These are phyloP conservation scores for Pygocentrus nattereri DNA, from an alignment of 2,797 vertebrate genomes.

Conservation along the genomic window DNA sequence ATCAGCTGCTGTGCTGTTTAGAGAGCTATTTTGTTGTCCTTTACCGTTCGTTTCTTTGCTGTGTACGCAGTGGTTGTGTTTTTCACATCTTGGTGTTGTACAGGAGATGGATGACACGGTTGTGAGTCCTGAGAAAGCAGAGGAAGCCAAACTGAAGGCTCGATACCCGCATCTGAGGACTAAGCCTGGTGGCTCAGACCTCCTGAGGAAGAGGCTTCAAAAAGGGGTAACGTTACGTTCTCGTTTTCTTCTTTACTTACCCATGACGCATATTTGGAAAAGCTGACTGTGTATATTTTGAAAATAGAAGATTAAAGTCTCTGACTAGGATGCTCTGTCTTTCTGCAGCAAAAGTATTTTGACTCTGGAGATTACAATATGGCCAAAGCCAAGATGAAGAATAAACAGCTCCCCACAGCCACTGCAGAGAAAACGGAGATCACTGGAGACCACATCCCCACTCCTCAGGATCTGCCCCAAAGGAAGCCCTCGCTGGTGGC, in stretches of 20 bases:
- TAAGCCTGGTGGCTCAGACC: slow-evolving; percentile 93
- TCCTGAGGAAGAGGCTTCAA: slow-evolving; percentile 95
- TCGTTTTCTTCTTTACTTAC: background rate
- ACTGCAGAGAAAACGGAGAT: slow-evolving; percentile 93
- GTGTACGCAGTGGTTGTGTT: background rate
- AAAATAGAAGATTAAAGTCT: background rate
- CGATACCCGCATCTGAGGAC: slow-evolving; percentile 92
- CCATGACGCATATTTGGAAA: background rate
- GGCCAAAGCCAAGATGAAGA: slow-evolving; percentile 99
- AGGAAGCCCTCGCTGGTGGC: slow-evolving; percentile 95
- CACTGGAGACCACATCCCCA: slow-evolving; percentile 98
- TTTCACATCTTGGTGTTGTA: slow-evolving; percentile 44
- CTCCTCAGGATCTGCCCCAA: slow-evolving; percentile 97
- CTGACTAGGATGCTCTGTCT: slow-evolving; percentile 14
- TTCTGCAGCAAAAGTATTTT: slow-evolving; percentile 94
- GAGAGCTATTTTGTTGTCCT: background rate
- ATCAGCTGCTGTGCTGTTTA: background rate
- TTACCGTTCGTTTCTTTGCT: background rate
- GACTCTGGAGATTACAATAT: slow-evolving; percentile 99
- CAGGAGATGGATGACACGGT: slow-evolving; percentile 98
- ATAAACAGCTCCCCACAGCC: slow-evolving; percentile 91
- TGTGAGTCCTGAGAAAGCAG: slow-evolving; percentile 93
- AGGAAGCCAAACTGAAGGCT: slow-evolving; percentile 96
- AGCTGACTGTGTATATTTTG: no score
- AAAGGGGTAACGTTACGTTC: slow-evolving; percentile 88